Evolutionary conservation across 2,797 vertebrate genomes (phyloP), one percentile per base, ranked within the genome.

Genomic region (Megaceryle alcyon): DNA sequence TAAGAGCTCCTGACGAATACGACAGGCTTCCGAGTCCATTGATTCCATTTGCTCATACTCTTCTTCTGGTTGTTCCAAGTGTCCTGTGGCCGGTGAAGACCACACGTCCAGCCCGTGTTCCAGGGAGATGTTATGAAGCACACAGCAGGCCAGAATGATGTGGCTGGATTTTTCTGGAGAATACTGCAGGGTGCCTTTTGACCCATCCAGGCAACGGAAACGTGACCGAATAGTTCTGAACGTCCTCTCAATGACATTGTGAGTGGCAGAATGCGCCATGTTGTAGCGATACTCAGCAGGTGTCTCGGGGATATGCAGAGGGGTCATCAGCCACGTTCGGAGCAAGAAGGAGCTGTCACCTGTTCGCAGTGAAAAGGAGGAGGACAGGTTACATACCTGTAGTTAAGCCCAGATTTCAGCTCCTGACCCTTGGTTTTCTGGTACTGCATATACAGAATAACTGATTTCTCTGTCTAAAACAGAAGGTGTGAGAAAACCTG

Each of bases 131-230:
- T 99, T 99, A 94, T 99, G 99, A 48, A 99, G 98, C 51, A 99
- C 99, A 0, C 99, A 99, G 92, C 99, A 99, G 69, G 99, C 99
- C 96, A 99, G 97, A 89, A 99, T 98, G 81, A 99, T 99, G 96
- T 99, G 98, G 3, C 99, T 98, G 88, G 99, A 99, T 96, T 99
- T 99, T 94, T 99, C 99, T 6, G 99, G 99, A 31, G 99, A 99
- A 88, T 99, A 99, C 97, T 99, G 98, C 35, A 99, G 92, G 15
- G 99, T 99, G 82, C 99, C 99, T 95, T 98, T 99, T 57, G 98
- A 98, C 22, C 99, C 98, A 12, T 99, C 99, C 92, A 99, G 98
- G 97, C 99, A 99, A 76, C 99, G 98, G 95, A 99, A 99, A 22
- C 99, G 98, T 1, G 98, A 98, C 56, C 99, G 98, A 23, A 99